Evolutionary conservation across 2,113 vertebrate genomes (phyloP), one percentile per base, ranked within the genome.

Genomic region (Polypterus senegalus): DNA sequence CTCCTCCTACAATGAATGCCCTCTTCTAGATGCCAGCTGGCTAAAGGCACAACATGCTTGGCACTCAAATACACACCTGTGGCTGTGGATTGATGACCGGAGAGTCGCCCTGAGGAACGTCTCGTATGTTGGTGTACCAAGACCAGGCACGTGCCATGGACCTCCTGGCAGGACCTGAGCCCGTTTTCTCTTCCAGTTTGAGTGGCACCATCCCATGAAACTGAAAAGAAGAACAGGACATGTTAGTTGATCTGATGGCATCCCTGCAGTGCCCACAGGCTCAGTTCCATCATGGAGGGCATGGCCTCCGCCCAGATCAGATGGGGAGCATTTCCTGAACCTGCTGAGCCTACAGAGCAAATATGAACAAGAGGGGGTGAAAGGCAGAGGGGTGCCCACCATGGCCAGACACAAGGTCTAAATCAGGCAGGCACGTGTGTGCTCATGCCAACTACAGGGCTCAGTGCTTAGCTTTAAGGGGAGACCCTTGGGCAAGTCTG

Each of bases 171-270:
- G 62, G 9, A 4, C 27, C 4, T 48, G 57, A 61, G 61, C 8
- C 59, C 53, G 58, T 66, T 67, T 49, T 47, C 65, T 73, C 65
- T 73, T 80, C 79, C 47, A 73, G 49, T 10, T 68, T 70, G 57
- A 79, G 54, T 58, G 79, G 73, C 61, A 70, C 77, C 59, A 84
- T 58, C 59, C 73, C 71, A 65, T 89, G 79, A 64, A 83, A 77
- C 79, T 78, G 47, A 5, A 49, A 48, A 60, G 63, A 65, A 6
- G 6, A 67, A 57, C 64, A 73, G 78, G 67, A 0, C 1, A 51
- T 67, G 58, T 0, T 1, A 66, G 72, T 67, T 67, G 43, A 54
- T 47, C 11, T 11, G 51, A 54, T 52, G n/a, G 43, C n/a, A 46
- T 48, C 27, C 4, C 8, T 47, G 49, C 7, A 1, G 49, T 2